These are phyloP conservation scores for Zaprionus ghesquierei DNA, from an alignment of 1,140 invertebrate genomes.

Conservation along the genomic window DNA sequence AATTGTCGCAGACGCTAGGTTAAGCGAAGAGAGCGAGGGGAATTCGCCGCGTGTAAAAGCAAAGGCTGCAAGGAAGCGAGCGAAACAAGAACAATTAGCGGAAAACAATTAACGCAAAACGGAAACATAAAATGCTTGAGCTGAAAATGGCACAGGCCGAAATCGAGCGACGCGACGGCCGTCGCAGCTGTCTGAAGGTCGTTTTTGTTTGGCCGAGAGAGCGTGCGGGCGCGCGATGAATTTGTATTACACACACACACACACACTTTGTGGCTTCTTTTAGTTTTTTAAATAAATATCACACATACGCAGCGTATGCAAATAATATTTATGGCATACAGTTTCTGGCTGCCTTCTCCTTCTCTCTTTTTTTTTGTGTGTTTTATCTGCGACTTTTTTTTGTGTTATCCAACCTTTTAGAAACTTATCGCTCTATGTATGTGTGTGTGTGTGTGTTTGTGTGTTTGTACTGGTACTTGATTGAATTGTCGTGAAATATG, in stretches of 20 bases:
- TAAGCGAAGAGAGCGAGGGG: neutral
- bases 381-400: constrained; percentile 23
- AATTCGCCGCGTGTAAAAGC: neutral
- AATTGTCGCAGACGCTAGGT: neutral
- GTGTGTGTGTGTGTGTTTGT: constrained; percentile 1
- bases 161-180: constrained; percentile 12
- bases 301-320: constrained; percentile 51
- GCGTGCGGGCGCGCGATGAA: constrained; percentile 47
- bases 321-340: constrained; percentile 29
- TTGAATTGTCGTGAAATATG: constrained; percentile 63
- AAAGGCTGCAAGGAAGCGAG: constrained; percentile 18
- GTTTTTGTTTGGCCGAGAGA: constrained; percentile 54
- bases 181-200: constrained; percentile 60
- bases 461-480: constrained; percentile 48
- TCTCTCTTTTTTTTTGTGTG: neutral
- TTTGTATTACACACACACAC: constrained; percentile 19
- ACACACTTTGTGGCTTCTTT: constrained; percentile 32
- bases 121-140: constrained; percentile 42
- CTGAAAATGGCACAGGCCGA: constrained; percentile 37
- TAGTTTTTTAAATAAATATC: constrained; percentile 51
- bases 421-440: constrained; percentile 47
- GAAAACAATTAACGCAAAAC: constrained; percentile 51
- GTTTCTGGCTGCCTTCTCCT: constrained; percentile 2
- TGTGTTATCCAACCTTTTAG: constrained; percentile 64
- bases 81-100: constrained; percentile 29